Base-by-base conservation (phyloP, 2,888 invertebrate species). In the Heteromyza rotundicornis region DNA sequence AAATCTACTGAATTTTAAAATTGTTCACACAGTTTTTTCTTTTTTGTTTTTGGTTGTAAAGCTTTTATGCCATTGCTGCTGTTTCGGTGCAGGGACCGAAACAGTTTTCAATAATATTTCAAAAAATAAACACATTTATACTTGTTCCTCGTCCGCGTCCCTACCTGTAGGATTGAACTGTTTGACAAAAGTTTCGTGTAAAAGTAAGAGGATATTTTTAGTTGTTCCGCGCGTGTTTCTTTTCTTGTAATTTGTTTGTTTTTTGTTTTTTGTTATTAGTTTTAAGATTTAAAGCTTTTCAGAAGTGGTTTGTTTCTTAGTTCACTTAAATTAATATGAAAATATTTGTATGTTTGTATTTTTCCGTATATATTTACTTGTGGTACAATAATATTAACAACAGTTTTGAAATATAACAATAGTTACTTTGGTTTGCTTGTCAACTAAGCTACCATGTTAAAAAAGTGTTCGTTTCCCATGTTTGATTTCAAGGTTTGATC, bases 21-120 rank as follows among this genome's bases (percentile, higher is more conserved):
- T 40, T n/a, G 40, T 40, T 40, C 40, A 40, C 14, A 40, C 40
- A 14, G n/a, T 40, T 40, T 40, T 27, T 27, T 10, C 27, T 27
- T 27, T 27, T 27, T 27, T 27, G 27, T 27, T n/a, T n/a, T n/a
- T 27, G 27, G 27, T 27, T n/a, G 40, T 47, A 47, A 47, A 47
- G 47, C 47, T 47, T 47, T 47, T 47, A 19, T 47, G 47, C 47
- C 47, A 47, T 47, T 47, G 47, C 47, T 47, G 47, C 20, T 47
- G 47, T 47, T 47, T 47, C 19, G 47, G 20, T 47, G 2, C 14
- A 5, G 14, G 19, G 14, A 40, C 20, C 47, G 19, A 47, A 47
- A 47, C 47, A 47, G 17, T 47, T 47, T 17, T 47, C 47, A 47
- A 40, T 40, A 40, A 40, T 7, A n/a, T 14, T 40, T 40, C 40